Evolutionary conservation across 2,113 vertebrate genomes (phyloP), one percentile per base, ranked within the genome.

Genomic region (Chaetodon trifascialis): DNA sequence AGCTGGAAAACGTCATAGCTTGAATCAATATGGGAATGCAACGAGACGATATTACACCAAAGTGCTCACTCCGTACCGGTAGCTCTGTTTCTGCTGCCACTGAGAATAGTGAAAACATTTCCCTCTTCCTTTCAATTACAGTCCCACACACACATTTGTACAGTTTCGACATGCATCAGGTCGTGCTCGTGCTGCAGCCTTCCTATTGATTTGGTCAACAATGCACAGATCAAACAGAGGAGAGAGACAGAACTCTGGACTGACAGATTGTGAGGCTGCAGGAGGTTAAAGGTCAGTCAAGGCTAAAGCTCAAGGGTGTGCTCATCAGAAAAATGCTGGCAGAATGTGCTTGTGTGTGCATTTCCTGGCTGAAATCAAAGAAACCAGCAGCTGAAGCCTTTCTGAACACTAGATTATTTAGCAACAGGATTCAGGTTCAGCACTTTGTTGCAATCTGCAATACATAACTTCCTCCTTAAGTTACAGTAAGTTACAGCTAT

Each of bases 201-300:
- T 58, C 7, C 11, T n/a, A 65, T 79, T 0, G 70, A 68, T 76
- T 30, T 12, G 36, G 56, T 69, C 62, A 55, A 76, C 70, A 82
- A 77, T 16, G 51, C 52, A 38, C 42, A 74, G 19, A 62, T 67
- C 59, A 68, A 81, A 79, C 59, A 75, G 12, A 42, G 4, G 8
- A 7, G 1, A 44, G 14, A 46, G 11, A 56, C 44, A 40, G 30
- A 63, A 70, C 84, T 81, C 76, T 76, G 65, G 47, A 83, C 69
- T 36, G 62, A 60, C 5, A 47, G 52, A 36, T n/a, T 55, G 59
- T 19, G 19, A 5, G 56, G 25, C 30, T 23, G n/a, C 34, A 56
- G 47, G 25, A 79, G 76, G 77, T 76, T 76, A 87, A 84, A 73
- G 78, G 42, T 83, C 65, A 85, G 4, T 17, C n/a, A 21, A 30